phyloP scores from a whole-genome alignment of 2,888 invertebrate species.

The Colletes collaris region DNA sequence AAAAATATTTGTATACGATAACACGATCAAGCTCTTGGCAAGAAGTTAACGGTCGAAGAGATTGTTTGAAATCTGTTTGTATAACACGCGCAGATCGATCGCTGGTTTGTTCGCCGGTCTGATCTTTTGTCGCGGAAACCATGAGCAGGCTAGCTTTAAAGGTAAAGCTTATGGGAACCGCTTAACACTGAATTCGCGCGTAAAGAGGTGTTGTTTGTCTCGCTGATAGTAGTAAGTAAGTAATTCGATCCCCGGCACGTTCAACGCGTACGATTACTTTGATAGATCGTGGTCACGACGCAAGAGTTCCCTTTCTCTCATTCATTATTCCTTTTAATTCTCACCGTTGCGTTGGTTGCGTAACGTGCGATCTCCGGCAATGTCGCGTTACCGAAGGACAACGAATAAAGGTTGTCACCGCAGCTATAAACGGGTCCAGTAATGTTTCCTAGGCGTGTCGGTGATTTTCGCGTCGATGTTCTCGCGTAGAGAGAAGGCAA shows the following conservation, averaged over 20 bases:
- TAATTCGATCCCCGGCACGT: slow-evolving; percentile 17
- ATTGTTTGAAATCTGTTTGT: no score
- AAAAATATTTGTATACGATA: no score
- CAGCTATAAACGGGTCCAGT: not conserved
- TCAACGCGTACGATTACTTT: slow-evolving; percentile 31
- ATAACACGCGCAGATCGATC: no score
- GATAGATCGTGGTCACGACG: slow-evolving; percentile 28
- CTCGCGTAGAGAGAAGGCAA: not conserved
- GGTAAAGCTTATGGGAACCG: not conserved
- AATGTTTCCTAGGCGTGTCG: slow-evolving; percentile 1
- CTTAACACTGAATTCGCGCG: slow-evolving; percentile 6
- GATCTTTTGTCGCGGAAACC: no score
- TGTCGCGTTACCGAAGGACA: slow-evolving; percentile 48
- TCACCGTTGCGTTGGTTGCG: slow-evolving; percentile 46
- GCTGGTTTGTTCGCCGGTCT: no score
- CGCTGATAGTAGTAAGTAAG: not conserved
- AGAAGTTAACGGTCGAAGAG: no score
- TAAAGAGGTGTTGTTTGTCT: slow-evolving; percentile 1
- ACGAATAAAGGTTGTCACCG: slow-evolving; percentile 14
- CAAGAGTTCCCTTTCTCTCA: slow-evolving; percentile 63
- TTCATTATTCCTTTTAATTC: slow-evolving; percentile 65
- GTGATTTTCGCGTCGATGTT: slow-evolving; percentile 3
- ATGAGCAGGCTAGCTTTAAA: not conserved
- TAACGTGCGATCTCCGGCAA: slow-evolving; percentile 47
- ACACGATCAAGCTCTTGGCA: no score